A percentile compares a stretch with the other conserved stretches of the same genome.
Conservation (phyloP, 2,888 invertebrate species). For the Nasonovia ribisnigri region DNA sequence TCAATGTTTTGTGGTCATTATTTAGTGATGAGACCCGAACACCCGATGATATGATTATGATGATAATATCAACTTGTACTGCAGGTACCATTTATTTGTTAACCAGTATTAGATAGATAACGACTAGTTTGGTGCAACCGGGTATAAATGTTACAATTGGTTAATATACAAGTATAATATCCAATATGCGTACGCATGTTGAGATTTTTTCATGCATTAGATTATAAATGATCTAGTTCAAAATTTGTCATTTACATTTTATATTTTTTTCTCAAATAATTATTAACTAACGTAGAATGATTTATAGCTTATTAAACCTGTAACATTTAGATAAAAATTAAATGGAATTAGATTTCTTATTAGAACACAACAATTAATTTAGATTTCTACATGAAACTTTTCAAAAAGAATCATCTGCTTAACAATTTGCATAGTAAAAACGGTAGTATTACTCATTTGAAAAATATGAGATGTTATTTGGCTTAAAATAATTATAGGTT, state of each 20-base stretch:
- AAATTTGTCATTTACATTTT: background rate
- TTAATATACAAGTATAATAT: background rate
- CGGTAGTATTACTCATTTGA: too few species aligned
- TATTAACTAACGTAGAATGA: background rate
- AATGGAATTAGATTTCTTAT: background rate
- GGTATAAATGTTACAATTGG: too few species aligned
- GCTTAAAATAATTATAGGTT: too few species aligned
- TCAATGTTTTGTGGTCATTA: too few species aligned
- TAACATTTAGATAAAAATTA: background rate
- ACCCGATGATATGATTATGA: too few species aligned
- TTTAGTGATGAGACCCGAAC: too few species aligned
- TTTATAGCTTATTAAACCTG: background rate
- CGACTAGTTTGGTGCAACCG: too few species aligned
- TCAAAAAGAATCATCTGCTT: background rate
- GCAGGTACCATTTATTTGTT: too few species aligned
- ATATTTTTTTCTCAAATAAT: background rate
- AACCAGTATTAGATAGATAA: too few species aligned
- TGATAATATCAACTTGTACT: too few species aligned
- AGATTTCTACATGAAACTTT: background rate
- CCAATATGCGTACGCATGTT: background rate
- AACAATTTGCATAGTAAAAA: too few species aligned
- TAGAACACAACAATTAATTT: background rate
- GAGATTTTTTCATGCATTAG: background rate
- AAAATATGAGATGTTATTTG: too few species aligned
- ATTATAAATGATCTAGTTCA: background rate